Percentiles rank a stretch among this genome's conserved stretches.
Evolutionary conservation across 2,113 vertebrate genomes (phyloP).

Genomic region (Tenrec ecaudatus): DNA sequence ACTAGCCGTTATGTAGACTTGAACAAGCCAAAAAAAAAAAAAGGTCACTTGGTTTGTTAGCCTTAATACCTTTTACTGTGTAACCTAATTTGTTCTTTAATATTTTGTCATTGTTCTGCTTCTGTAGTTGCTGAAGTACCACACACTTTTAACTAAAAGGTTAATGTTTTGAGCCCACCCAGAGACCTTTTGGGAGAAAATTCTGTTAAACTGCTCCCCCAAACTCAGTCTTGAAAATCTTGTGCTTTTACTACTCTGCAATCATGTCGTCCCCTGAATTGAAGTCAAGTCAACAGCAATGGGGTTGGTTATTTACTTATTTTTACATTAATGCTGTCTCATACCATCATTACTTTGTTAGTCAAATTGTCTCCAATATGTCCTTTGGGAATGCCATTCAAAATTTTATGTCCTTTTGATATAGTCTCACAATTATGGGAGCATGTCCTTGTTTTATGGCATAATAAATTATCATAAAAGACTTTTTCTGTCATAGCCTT

Average conservation of each 20-base stretch:
- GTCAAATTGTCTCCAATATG: neutral
- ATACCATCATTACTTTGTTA: neutral
- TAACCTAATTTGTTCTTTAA: too few relatives aligned
- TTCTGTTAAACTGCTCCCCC: neutral
- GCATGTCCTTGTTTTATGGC: constrained; percentile 3
- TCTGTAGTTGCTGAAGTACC: too few relatives aligned
- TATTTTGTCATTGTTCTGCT: too few relatives aligned
- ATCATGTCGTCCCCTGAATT: neutral
- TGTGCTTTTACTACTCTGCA: neutral
- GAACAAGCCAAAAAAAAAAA: too few relatives aligned
- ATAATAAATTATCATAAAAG: neutral
- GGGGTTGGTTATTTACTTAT: neutral
- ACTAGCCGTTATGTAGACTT: too few relatives aligned
- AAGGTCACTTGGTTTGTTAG: too few relatives aligned
- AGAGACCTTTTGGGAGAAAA: neutral
- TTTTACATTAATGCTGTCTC: neutral
- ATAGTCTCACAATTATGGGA: neutral
- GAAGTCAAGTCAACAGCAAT: neutral
- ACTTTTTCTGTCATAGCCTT: neutral
- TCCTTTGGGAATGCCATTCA: neutral
- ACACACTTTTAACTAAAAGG: too few relatives aligned
- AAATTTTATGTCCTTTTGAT: neutral
- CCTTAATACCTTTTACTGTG: too few relatives aligned
- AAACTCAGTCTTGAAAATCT: neutral
- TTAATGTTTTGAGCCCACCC: too few relatives aligned